Conservation (phyloP, 2,113 vertebrate species). For the Perognathus longimembris region DNA sequence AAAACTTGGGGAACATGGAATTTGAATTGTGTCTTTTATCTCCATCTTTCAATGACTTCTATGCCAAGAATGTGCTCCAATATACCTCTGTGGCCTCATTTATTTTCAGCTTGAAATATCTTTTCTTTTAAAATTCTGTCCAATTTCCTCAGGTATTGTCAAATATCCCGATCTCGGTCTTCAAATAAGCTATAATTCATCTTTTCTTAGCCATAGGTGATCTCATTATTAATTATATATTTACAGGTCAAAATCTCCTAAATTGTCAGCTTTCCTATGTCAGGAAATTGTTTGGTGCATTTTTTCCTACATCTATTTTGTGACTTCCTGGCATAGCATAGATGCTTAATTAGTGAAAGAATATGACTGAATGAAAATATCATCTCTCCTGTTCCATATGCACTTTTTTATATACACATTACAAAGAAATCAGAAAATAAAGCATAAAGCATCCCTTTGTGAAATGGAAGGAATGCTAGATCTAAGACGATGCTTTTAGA, state of each 20-base stretch:
- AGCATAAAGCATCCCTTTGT: slow-evolving; percentile 19
- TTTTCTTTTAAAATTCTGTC: neutral
- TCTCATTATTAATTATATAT: neutral
- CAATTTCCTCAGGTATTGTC: neutral
- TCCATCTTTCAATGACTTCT: neutral
- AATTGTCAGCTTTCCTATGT: slow-evolving; percentile 3
- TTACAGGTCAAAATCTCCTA: neutral
- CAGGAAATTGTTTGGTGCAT: neutral
- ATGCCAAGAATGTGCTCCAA: neutral
- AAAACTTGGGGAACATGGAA: neutral
- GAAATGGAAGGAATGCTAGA: neutral
- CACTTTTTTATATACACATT: neutral
- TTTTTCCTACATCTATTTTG: neutral
- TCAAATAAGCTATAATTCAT: slow-evolving; percentile 25
- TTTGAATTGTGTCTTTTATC: neutral
- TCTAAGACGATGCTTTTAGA: neutral
- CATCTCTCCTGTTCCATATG: neutral
- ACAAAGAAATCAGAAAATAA: neutral
- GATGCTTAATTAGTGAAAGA: neutral
- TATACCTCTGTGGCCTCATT: neutral
- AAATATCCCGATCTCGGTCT: neutral
- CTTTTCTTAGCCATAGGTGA: neutral
- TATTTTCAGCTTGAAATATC: neutral
- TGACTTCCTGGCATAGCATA: neutral
- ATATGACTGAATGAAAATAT: neutral